Evolutionary conservation across 2,888 invertebrate genomes (phyloP), one percentile per base, ranked within the genome.

Genomic region (Zootermopsis nevadensis): DNA sequence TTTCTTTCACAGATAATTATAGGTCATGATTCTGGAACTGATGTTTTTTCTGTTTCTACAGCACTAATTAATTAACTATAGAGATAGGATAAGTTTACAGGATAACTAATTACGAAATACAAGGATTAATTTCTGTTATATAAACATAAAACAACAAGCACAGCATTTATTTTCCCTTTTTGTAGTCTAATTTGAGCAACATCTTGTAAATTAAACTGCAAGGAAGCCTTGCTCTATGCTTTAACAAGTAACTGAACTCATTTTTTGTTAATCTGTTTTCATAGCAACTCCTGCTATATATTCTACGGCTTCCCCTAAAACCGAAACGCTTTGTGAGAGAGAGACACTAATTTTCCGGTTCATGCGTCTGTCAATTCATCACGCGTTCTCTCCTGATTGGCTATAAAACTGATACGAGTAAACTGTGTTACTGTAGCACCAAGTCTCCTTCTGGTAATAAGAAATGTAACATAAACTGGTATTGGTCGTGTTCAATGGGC

Each of bases 361-460:
- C 85, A 86, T 86, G 87, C 86, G 85, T 86, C 86, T 86, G 87
- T 87, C 87, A 87, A 87, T 87, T 87, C 87, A 87, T 87, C 87
- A 87, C 85, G 86, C 69, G 31, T 76, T 69, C 67, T 72, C 76
- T 76, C 66, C n/a, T 79, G 80, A 83, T 83, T 83, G 83, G 83
- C 80, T 83, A 27, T 35, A 33, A 66, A 38, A 79, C 60, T 79
- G 79, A 79, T 79, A 79, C 33, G 35, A 38, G 24, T 33, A 69
- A 33, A 33, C 33, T 33, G 33, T 10, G 69, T 67, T 67, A 30
- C 67, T 67, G 15, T 67, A 30, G n/a, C n/a, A 38, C 38, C 10
- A 19, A 35, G 6, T 24, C 33, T 74, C 74, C 74, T 74, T 38
- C 38, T 74, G 74, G 74, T 27, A 38, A 38, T 24, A 38, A 38